These are phyloP conservation scores for Lampropteryx suffumata DNA, from an alignment of 2,888 invertebrate genomes.

Conservation along the genomic window DNA sequence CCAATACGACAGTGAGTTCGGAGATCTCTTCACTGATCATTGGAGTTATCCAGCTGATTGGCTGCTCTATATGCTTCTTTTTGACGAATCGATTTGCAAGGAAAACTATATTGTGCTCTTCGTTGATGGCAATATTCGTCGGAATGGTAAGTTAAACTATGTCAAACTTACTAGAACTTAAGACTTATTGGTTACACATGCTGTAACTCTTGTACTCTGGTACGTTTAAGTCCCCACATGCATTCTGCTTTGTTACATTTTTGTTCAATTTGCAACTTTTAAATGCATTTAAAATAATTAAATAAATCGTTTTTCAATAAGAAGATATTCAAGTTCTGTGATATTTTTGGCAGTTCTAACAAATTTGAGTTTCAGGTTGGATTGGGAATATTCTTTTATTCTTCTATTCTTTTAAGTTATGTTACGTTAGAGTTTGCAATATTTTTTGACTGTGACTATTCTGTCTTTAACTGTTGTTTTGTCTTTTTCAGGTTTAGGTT, in stretches of 20 bases:
- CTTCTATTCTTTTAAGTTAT: neutral
- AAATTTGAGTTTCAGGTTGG: neutral
- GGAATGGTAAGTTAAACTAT: neutral
- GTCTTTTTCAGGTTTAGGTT: neutral
- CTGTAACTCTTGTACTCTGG: too few species aligned
- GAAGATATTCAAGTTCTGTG: too few species aligned
- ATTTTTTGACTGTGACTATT: too few species aligned
- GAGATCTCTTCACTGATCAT: conserved; percentile 48
- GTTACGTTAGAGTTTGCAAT: neutral
- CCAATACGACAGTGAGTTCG: conserved; percentile 45
- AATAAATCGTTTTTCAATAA: too few species aligned
- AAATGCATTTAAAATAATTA: too few species aligned
- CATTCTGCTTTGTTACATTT: too few species aligned
- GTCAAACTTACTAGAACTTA: too few species aligned
- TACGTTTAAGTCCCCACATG: too few species aligned
- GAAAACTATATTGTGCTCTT: neutral
- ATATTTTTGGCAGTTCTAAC: too few species aligned
- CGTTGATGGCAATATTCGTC: neutral
- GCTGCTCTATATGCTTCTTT: conserved; percentile 26
- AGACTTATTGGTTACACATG: too few species aligned
- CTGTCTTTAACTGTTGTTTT: neutral
- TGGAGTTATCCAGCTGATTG: conserved; percentile 46
- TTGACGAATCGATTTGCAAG: neutral
- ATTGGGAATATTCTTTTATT: neutral
- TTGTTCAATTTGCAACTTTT: too few species aligned